phyloP scores from a whole-genome alignment of 53 echinoderm and acorn worm genomes.

The Actinopyga echinites region DNA sequence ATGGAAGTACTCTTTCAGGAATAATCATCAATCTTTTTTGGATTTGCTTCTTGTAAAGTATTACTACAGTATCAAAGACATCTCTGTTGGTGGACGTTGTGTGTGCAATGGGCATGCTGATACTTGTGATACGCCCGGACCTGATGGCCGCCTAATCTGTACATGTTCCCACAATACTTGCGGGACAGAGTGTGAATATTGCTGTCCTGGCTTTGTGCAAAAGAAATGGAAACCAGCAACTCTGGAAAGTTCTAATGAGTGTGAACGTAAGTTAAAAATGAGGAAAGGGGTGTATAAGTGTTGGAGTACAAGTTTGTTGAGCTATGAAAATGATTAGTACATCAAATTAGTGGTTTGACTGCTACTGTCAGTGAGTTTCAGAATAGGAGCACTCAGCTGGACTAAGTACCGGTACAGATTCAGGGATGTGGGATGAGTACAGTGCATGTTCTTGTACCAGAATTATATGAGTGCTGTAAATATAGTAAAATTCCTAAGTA shows the following conservation, averaged over 20 bases:
- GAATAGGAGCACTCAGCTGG: too few species aligned
- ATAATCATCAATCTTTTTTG: not conserved
- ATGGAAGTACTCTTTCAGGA: not conserved
- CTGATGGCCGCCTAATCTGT: constrained; percentile 66
- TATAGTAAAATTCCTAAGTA: too few species aligned
- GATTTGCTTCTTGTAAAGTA: constrained; percentile 53
- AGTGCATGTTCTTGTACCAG: too few species aligned
- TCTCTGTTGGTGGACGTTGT: constrained; percentile 93
- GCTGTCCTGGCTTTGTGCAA: constrained; percentile 96
- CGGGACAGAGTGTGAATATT: constrained; percentile 82
- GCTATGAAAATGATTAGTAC: too few species aligned
- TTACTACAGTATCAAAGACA: constrained; percentile 98
- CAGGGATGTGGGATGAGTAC: too few species aligned
- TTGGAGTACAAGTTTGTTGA: too few species aligned
- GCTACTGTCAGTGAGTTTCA: too few species aligned
- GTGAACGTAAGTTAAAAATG: constrained; percentile 76
- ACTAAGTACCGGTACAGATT: too few species aligned
- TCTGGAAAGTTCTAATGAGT: constrained; percentile 71
- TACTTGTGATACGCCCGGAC: constrained; percentile 68
- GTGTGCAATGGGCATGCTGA: constrained; percentile 96
- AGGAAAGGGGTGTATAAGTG: too few species aligned
- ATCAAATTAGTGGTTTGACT: too few species aligned
- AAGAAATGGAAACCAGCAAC: constrained; percentile 91
- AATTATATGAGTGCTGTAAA: too few species aligned
- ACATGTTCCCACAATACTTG: constrained; percentile 94